Evolutionary conservation across 1,140 invertebrate species (phyloP).

Genomic region (Aphaenogaster rudis): DNA sequence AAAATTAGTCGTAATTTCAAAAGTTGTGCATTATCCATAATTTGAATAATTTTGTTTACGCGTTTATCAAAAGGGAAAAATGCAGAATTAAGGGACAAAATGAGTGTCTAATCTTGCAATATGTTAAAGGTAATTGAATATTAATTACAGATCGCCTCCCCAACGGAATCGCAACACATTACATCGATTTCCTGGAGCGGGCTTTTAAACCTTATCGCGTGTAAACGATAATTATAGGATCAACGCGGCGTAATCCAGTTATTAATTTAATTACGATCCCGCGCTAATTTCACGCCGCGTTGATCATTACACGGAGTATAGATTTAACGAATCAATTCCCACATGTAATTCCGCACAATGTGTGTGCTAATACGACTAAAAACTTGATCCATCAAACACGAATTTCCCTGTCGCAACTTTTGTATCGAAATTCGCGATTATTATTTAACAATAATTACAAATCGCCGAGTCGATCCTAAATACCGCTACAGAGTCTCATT

Average conservation of each 20-base stretch:
- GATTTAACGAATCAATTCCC: conserved; percentile 65
- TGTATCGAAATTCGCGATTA: background rate
- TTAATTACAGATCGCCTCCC: conserved; percentile 47
- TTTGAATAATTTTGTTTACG: background rate
- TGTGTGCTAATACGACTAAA: conserved; percentile 12
- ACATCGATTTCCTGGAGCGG: conserved; percentile 59
- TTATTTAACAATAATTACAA: conserved; percentile 47
- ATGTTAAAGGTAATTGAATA: conserved; percentile 58
- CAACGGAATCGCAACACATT: conserved; percentile 45
- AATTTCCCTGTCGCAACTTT: conserved; percentile 25
- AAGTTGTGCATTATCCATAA: background rate
- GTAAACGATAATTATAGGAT: conserved; percentile 63
- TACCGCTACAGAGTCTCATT: background rate
- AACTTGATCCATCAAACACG: conserved; percentile 54
- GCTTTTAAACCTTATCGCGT: conserved; percentile 64
- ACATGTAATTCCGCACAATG: conserved; percentile 47
- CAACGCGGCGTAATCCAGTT: conserved; percentile 56
- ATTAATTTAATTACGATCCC: conserved; percentile 65
- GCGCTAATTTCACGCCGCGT: conserved; percentile 59
- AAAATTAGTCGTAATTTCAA: background rate
- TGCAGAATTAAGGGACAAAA: background rate
- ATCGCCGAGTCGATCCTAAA: background rate
- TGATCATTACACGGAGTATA: conserved; percentile 61
- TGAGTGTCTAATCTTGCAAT: conserved; percentile 45
- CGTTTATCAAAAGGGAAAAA: background rate